Evolutionary conservation across 2,113 vertebrate species (phyloP).

Genomic region (Numenius arquata): DNA sequence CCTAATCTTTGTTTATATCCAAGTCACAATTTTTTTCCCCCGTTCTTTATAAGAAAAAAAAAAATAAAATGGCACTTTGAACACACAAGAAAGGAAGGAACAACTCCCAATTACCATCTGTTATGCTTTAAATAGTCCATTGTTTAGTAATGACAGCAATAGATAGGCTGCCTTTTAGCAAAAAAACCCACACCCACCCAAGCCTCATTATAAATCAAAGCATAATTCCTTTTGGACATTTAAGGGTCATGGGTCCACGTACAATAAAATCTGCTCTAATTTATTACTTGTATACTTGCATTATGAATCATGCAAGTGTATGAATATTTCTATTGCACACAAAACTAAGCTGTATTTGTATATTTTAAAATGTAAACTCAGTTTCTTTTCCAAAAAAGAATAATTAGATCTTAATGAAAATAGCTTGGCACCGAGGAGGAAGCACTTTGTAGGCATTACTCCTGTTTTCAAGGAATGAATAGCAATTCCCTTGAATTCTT

Average conservation of each 20-base stretch:
- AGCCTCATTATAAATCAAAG: background rate
- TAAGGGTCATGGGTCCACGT: rapidly evolving
- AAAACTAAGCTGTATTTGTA: background rate
- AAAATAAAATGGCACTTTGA: background rate
- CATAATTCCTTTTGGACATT: background rate
- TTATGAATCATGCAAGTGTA: background rate
- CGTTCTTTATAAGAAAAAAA: background rate
- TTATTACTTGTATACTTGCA: background rate
- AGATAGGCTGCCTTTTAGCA: background rate
- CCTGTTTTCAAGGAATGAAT: background rate
- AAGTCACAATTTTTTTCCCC: rapidly evolving
- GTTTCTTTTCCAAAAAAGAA: background rate
- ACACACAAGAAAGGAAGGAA: background rate
- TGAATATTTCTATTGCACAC: background rate
- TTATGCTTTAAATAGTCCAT: background rate
- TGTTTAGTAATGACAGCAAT: background rate
- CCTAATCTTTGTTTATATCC: rapidly evolving
- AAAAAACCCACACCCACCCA: background rate
- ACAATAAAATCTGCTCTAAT: background rate
- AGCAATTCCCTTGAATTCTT: background rate
- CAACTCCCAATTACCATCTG: background rate
- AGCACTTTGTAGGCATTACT: background rate
- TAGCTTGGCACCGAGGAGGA: background rate
- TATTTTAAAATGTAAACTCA: background rate
- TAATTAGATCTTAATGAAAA: background rate